These are phyloP conservation scores for Diabrotica undecimpunctata DNA, from an alignment of 1,140 invertebrate species.

Conservation along the genomic window DNA sequence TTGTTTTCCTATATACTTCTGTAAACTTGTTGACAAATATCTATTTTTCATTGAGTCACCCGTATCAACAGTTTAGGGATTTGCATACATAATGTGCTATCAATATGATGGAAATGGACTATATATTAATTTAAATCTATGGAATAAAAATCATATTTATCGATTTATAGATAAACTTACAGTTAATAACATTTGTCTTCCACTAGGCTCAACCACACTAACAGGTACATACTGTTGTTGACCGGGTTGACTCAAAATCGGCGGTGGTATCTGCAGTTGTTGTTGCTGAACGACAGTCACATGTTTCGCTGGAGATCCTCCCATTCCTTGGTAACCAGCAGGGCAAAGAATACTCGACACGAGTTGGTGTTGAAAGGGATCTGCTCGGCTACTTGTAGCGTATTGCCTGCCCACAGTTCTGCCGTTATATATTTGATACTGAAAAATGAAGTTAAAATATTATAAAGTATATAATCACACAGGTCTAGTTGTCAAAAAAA, in stretches of 20 bases:
- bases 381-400: constrained; percentile 55
- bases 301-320: constrained; percentile 80
- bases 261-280: constrained; percentile 65
- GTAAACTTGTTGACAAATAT: no score
- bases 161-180: constrained; percentile 42
- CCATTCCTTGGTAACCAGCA: constrained; percentile 75
- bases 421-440: constrained; percentile 88
- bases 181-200: constrained; percentile 65
- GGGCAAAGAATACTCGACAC: constrained; percentile 91
- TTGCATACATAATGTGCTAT: no score
- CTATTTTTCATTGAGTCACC: no score
- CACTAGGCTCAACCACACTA: constrained; percentile 78
- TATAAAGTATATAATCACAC: no score
- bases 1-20: no score
- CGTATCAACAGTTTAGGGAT: no score
- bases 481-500: no score
- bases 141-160: no score
- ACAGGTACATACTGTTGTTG: constrained; percentile 85
- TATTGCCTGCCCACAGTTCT: constrained; percentile 65
- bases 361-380: constrained; percentile 80
- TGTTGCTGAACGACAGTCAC: constrained; percentile 79
- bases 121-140: no score
- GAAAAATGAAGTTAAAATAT: no score
- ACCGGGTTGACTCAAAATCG: constrained; percentile 65
- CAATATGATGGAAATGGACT: no score